Evolutionary conservation across 2,113 vertebrate species (phyloP).

Genomic region (Anser cygnoides): DNA sequence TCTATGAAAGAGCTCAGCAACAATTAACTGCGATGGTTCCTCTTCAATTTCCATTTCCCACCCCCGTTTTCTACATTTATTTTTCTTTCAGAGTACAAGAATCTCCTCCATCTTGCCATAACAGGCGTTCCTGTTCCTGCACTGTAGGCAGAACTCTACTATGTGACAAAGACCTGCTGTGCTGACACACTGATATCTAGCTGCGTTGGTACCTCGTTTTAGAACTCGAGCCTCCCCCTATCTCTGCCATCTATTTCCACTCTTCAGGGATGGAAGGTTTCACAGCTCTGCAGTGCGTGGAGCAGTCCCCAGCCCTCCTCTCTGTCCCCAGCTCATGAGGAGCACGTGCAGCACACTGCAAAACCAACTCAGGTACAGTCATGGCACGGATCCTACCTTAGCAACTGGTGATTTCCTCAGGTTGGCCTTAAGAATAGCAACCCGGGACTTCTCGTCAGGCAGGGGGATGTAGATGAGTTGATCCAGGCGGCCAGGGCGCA

Average conservation of each 20-base stretch:
- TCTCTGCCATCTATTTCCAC: not conserved
- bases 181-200: not conserved
- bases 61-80: not conserved
- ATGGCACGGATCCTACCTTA: constrained; percentile 78
- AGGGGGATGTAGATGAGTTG: constrained; percentile 98
- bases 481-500: constrained; percentile 95
- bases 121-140: not conserved
- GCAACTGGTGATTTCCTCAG: constrained; percentile 97
- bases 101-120: not conserved
- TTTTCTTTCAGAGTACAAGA: not conserved
- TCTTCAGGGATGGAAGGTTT: not conserved
- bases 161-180: not conserved
- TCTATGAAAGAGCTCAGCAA: not conserved
- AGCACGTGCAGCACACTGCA: fast-evolving
- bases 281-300: fast-evolving
- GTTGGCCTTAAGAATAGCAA: constrained; percentile 96
- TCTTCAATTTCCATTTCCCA: not conserved
- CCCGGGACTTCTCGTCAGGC: constrained; percentile 96
- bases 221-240: not conserved
- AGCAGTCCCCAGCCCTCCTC: not conserved
- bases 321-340: not conserved
- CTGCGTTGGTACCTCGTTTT: not conserved
- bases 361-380: not conserved
- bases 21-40: not conserved
- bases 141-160: not conserved